A percentile compares a stretch with the other conserved stretches of the same genome.
phyloP scores from a whole-genome alignment of 2,888 invertebrate species.

The Rutpela maculata region DNA sequence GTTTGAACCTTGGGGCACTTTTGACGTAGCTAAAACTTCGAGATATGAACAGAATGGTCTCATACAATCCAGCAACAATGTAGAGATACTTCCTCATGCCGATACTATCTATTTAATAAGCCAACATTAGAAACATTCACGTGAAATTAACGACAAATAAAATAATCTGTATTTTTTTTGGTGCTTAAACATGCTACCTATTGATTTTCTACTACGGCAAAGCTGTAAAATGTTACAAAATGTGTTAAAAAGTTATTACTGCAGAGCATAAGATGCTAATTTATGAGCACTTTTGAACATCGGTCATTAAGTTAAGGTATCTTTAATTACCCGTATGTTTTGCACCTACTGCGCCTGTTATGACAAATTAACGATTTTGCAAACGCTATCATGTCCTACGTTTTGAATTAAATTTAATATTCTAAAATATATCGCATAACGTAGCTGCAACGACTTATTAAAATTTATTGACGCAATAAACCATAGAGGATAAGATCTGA shows the following conservation, averaged over 20 bases:
- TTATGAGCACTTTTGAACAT: slow-evolving; percentile 11
- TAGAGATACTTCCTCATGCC: too few species aligned
- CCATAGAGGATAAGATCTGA: slow-evolving; percentile 40
- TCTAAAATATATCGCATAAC: slow-evolving; percentile 38
- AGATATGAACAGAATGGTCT: too few species aligned
- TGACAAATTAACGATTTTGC: slow-evolving; percentile 48
- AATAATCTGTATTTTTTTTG: background rate
- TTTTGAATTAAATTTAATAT: slow-evolving; percentile 41
- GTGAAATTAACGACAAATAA: background rate
- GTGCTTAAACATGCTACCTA: background rate
- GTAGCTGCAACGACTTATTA: slow-evolving; percentile 38
- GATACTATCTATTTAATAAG: too few species aligned
- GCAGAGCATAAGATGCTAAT: slow-evolving; percentile 19
- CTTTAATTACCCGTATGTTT: slow-evolving; percentile 43
- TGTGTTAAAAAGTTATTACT: slow-evolving; percentile 14
- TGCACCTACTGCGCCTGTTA: slow-evolving; percentile 44
- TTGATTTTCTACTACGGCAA: background rate
- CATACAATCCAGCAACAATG: too few species aligned
- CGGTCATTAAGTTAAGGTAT: slow-evolving; percentile 35
- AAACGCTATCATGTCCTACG: slow-evolving; percentile 42
- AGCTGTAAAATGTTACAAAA: background rate
- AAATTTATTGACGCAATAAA: slow-evolving; percentile 45
- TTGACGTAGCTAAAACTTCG: too few species aligned
- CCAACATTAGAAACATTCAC: too few species aligned
- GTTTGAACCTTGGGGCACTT: too few species aligned